These are phyloP conservation scores for Arctocebus calabarensis DNA, from an alignment of 2,797 vertebrate species.

Conservation along the genomic window DNA sequence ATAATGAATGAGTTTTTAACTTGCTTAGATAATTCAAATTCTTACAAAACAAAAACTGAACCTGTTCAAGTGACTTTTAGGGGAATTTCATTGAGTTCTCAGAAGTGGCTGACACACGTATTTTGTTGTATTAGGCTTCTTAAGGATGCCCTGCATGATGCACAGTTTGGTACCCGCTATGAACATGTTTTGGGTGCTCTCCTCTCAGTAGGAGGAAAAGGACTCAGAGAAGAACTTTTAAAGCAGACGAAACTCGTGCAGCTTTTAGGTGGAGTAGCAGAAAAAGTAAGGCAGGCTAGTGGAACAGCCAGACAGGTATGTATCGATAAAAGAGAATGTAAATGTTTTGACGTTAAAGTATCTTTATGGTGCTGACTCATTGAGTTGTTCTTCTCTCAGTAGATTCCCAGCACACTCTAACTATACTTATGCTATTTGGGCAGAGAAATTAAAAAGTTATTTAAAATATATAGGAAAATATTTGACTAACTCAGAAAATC, in stretches of 20 bases:
- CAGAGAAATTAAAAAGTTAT: constrained; percentile 48
- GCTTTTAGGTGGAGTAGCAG: constrained; percentile 95
- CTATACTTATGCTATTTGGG: not conserved
- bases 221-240: constrained; percentile 94
- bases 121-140: constrained; percentile 92
- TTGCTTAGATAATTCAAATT: constrained; percentile 63
- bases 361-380: not conserved
- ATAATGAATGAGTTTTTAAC: constrained; percentile 42
- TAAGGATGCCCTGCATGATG: constrained; percentile 95
- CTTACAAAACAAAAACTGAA: constrained; percentile 30
- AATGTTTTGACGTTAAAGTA: constrained; percentile 31
- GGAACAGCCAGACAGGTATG: constrained; percentile 95
- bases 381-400: constrained; percentile 17
- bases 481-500: constrained; percentile 24
- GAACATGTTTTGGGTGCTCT: constrained; percentile 94
- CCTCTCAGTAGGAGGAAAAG: constrained; percentile 94
- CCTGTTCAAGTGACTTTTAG: constrained; percentile 40
- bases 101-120: constrained; percentile 61
- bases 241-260: constrained; percentile 95
- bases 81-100: not conserved
- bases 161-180: constrained; percentile 93
- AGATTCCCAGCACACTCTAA: not conserved
- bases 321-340: not conserved
- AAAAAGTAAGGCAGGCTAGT: constrained; percentile 94
- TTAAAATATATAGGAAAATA: constrained; percentile 11